These are phyloP conservation scores for Acanthosepion lycidas DNA, from an alignment of 2,888 invertebrate species.

Conservation along the genomic window DNA sequence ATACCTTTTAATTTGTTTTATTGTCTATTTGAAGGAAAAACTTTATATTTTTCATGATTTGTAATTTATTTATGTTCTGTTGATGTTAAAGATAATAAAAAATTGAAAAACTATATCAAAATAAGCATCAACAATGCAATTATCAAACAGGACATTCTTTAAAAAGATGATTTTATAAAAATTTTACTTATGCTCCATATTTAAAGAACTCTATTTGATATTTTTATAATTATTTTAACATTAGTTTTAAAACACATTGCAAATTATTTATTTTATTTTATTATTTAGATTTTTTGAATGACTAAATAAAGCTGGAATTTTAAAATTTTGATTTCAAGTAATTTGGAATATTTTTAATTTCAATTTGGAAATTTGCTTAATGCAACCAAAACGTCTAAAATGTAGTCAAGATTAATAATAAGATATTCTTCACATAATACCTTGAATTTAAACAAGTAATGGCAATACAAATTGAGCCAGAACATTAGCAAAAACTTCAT, in stretches of 20 bases:
- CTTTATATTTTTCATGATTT: neutral
- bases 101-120: neutral
- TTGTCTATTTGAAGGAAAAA: neutral
- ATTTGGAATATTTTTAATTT: neutral
- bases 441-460: neutral
- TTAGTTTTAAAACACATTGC: neutral
- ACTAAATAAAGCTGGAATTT: neutral
- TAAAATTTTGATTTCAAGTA: neutral
- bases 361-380: neutral
- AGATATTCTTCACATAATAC: neutral
- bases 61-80: neutral
- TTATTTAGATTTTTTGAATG: neutral
- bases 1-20: neutral
- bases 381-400: neutral
- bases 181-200: neutral
- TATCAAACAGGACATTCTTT: too few relatives aligned
- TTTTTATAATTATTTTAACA: neutral
- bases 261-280: neutral
- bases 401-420: neutral
- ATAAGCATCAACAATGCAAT: neutral
- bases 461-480: neutral
- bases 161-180: neutral
- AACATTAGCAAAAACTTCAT: slow-evolving; percentile 1
- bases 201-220: neutral
- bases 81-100: neutral